Evolutionary conservation across 2,888 invertebrate genomes (phyloP), one percentile per base, ranked within the genome.

Genomic region (Caenorhabditis sinica): DNA sequence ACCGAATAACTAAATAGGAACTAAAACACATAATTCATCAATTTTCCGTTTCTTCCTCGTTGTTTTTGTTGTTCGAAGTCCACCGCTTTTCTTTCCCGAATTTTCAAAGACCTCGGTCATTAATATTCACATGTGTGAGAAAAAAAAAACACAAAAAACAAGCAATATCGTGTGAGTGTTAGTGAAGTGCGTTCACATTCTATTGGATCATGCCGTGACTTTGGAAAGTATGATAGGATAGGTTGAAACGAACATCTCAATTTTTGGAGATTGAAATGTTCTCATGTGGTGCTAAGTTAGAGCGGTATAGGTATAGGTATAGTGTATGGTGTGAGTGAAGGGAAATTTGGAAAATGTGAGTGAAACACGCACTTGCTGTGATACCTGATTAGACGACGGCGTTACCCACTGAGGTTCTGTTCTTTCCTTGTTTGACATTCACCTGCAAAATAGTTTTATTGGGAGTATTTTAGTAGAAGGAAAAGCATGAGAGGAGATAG

Each of bases 391-490:
- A 53, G 90, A 89, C 63, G 91, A 90, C 28, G 92, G 92, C 9
- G 92, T 89, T 65, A 92, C 92, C 92, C 92, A 92, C 81, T 92
- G 92, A 75, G 92, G 92, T 61, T 92, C 92, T 36, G 85, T 85
- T 61, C 92, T 89, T 82, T 90, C 89, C 83, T 90, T 90, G 68
- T 85, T 85, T 73, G 90, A 89, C 90, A 90, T 90, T 66, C 20
- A 51, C 83, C 83, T 83, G 68, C 3, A 72, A 81, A 56, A 33
- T n/a, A n/a, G n/a, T 43, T 49, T 23, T 33, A 36, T 33, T 1
- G 28, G 45, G 43, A 33, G 28, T 33, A 20, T 23, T 53, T 4
- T 9, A 58, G 33, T 61, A 20, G 36, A 53, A n/a, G 40, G 11
- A 25, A 28, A 30, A 45, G 6, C 6, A 33, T 56, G 4, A 58